phyloP scores from a whole-genome alignment of 2,888 invertebrate genomes.

The Drosophila percnosoma region DNA sequence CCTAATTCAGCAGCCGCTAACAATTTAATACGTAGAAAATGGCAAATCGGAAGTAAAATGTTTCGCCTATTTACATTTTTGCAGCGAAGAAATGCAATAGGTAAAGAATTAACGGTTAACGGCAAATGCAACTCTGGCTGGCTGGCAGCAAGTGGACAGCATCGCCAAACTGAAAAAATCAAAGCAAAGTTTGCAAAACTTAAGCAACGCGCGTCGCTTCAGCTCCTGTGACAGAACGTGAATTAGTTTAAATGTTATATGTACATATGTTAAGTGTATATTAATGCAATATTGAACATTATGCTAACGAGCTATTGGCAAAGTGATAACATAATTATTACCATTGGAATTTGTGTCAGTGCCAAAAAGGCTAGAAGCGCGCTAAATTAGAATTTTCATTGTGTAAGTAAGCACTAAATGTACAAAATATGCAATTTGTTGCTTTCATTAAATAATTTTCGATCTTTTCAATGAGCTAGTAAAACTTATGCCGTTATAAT shows the following conservation, averaged over 20 bases:
- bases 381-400: conserved; percentile 35
- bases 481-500: conserved; percentile 52
- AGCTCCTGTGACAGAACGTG: not conserved
- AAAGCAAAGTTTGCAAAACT: conserved; percentile 36
- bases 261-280: conserved; percentile 50
- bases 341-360: conserved; percentile 22
- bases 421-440: conserved; percentile 2
- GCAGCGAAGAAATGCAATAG: conserved; percentile 16
- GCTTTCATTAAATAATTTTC: conserved; percentile 20
- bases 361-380: conserved; percentile 28
- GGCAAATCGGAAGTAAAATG: conserved; percentile 71
- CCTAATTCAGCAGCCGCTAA: conserved; percentile 49
- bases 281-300: conserved; percentile 40
- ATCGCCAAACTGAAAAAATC: conserved; percentile 11
- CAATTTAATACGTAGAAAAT: conserved; percentile 80
- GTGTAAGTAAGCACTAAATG: conserved; percentile 43
- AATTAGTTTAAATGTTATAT: conserved; percentile 55
- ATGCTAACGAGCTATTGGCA: conserved; percentile 36
- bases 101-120: conserved; percentile 7
- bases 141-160: conserved; percentile 37
- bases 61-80: conserved; percentile 45
- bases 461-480: conserved; percentile 44
- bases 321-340: conserved; percentile 29
- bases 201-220: conserved; percentile 35
- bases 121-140: conserved; percentile 35